Percentiles rank a stretch among this genome's conserved stretches.
Evolutionary conservation across 2,888 invertebrate genomes (phyloP).

Genomic region (Drosophila anomelani): DNA sequence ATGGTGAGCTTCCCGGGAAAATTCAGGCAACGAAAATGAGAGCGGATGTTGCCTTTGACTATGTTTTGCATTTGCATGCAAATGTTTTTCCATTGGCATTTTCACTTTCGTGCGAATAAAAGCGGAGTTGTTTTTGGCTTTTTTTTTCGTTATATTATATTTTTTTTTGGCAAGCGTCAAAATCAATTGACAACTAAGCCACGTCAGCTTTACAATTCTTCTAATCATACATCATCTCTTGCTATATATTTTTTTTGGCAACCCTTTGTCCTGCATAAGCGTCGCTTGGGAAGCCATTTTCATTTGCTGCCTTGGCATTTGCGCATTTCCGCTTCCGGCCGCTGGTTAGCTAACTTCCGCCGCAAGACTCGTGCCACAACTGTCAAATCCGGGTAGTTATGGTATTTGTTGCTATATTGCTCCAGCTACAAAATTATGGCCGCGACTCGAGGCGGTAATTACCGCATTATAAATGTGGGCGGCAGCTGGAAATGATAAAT

Average conservation of each 20-base stretch:
- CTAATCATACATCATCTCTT: constrained; percentile 42
- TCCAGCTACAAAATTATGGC: constrained; percentile 56
- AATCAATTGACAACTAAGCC: constrained; percentile 52
- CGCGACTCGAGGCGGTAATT: constrained; percentile 62
- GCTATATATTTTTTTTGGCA: constrained; percentile 1
- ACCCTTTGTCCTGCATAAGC: constrained; percentile 55
- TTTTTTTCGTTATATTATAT: background rate
- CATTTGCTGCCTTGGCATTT: constrained; percentile 67
- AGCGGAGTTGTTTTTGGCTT: background rate
- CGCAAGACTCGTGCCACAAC: constrained; percentile 37
- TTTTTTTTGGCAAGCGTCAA: constrained; percentile 13
- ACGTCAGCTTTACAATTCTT: constrained; percentile 18
- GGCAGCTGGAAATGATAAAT: constrained; percentile 37
- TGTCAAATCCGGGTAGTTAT: constrained; percentile 30
- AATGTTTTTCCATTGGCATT: constrained; percentile 62
- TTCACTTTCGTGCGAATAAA: constrained; percentile 33
- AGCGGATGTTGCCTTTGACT: constrained; percentile 44
- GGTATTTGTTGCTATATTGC: constrained; percentile 57
- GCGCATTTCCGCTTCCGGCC: constrained; percentile 77
- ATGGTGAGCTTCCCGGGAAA: constrained; percentile 24
- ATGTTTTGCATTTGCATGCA: constrained; percentile 74
- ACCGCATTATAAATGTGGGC: constrained; percentile 56
- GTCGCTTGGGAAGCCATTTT: constrained; percentile 72
- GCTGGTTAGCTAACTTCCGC: constrained; percentile 56
- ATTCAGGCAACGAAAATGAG: constrained; percentile 19